These are phyloP conservation scores for Oreochromis grahami DNA, from an alignment of 2,797 vertebrate genomes.

Conservation along the genomic window DNA sequence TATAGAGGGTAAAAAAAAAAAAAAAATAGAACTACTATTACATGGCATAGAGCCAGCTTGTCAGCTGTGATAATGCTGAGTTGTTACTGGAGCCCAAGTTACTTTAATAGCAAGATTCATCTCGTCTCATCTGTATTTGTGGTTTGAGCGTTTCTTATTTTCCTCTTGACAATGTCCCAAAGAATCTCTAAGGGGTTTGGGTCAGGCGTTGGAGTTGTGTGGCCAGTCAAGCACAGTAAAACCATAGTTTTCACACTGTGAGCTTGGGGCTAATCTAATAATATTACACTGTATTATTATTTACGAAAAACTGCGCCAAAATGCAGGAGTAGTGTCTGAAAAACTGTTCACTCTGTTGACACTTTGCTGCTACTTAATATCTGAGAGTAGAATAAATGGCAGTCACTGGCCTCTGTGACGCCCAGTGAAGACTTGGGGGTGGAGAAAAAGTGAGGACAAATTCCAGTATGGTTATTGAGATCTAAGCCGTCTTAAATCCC, in stretches of 20 bases:
- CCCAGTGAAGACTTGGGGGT: background rate
- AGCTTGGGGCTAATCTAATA: background rate
- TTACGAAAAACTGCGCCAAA: background rate
- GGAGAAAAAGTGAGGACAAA: background rate
- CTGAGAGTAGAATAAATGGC: background rate
- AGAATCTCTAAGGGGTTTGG: background rate
- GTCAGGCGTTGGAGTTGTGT: background rate
- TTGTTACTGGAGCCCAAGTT: background rate
- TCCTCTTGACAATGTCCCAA: background rate
- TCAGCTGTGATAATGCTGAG: background rate
- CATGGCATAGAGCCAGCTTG: background rate
- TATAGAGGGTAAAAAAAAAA: background rate
- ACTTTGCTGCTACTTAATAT: background rate
- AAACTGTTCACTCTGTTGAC: background rate
- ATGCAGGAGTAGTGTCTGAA: fast-evolving
- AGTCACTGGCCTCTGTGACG: background rate
- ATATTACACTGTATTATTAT: background rate
- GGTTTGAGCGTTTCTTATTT: background rate
- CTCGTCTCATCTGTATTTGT: background rate
- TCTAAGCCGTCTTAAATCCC: conserved; percentile 28
- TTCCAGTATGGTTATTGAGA: conserved; percentile 6
- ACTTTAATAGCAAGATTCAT: background rate
- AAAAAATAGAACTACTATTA: background rate
- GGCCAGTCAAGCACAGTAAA: background rate
- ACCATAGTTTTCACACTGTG: background rate